phyloP scores from a whole-genome alignment of 2,113 vertebrate species.

The Camelus bactrianus region DNA sequence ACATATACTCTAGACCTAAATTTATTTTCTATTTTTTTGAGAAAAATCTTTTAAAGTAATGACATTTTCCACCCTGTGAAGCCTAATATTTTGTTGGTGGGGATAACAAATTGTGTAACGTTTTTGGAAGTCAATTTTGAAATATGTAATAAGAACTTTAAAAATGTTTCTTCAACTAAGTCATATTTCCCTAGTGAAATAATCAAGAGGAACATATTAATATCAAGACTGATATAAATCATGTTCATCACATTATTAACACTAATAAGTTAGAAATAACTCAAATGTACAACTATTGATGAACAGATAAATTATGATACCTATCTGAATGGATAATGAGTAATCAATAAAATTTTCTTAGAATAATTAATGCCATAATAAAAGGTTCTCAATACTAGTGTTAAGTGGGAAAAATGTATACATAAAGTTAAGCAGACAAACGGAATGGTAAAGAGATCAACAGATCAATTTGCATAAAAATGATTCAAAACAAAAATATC shows the following conservation, averaged over 20 bases:
- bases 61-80: background rate
- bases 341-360: conserved; percentile 58
- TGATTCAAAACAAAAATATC: background rate
- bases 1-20: background rate
- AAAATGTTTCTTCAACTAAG: background rate
- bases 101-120: background rate
- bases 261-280: conserved; percentile 28
- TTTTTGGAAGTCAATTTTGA: background rate
- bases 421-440: background rate
- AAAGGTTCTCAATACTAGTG: conserved; percentile 20
- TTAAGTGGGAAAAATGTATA: background rate
- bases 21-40: conserved; percentile 28
- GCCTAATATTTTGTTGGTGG: background rate
- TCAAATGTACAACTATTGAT: background rate
- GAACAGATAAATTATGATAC: background rate
- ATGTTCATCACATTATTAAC: background rate
- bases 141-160: background rate
- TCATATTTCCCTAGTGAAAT: conserved; percentile 39
- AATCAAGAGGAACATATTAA: background rate
- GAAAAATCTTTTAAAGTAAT: conserved; percentile 19
- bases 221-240: background rate
- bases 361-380: conserved; percentile 34
- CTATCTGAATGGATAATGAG: background rate
- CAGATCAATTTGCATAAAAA: background rate
- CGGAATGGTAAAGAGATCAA: background rate